Conservation (phyloP, 1,140 invertebrate species). For the Cyphomyrmex costatus region DNA sequence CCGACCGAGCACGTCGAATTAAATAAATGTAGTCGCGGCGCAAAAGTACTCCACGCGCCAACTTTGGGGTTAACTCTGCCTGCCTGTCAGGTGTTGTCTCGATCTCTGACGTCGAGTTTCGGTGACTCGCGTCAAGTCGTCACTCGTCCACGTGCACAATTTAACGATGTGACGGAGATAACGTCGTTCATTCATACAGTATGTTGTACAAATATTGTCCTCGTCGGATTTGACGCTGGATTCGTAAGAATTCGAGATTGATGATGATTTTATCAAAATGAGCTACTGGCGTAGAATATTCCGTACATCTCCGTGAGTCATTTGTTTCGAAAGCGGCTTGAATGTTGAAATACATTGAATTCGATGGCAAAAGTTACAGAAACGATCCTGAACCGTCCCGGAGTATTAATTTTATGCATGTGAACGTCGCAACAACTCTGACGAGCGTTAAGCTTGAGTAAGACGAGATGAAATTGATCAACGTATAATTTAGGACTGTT, state of each 20-base stretch:
- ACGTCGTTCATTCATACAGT: background rate
- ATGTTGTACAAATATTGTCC: background rate
- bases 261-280: background rate
- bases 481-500: background rate
- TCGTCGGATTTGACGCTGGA: background rate
- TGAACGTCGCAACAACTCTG: background rate
- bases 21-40: background rate
- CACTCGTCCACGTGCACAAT: background rate
- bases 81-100: constrained; percentile 25
- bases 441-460: background rate
- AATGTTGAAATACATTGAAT: background rate
- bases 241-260: constrained; percentile 9
- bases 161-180: background rate
- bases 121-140: no score
- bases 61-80: constrained; percentile 58
- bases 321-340: background rate
- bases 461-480: background rate
- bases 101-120: background rate
- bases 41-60: background rate
- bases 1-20: background rate
- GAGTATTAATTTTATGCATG: background rate
- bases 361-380: background rate
- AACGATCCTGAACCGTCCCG: background rate
- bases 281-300: background rate
- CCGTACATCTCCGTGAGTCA: background rate